Evolutionary conservation across 2,797 vertebrate genomes (phyloP).

Genomic region (Enteromius mattozi): DNA sequence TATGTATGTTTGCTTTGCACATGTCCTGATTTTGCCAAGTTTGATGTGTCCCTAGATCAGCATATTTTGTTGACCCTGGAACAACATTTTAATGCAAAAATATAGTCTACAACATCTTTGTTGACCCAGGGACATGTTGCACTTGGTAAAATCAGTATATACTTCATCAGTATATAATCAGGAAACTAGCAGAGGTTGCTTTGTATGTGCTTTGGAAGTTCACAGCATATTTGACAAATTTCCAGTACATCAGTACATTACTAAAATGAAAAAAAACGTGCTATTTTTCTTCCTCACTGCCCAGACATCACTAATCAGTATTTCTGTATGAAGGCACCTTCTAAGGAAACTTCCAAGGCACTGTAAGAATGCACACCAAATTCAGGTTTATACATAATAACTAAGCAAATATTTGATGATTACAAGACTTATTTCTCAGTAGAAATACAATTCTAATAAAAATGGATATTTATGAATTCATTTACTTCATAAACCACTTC

Average conservation of each 20-base stretch:
- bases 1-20: conserved; percentile 33
- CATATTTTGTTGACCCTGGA: too few relatives aligned
- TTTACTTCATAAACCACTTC: neutral
- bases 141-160: too few relatives aligned
- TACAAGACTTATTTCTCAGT: neutral
- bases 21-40: too few relatives aligned
- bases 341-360: neutral
- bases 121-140: too few relatives aligned
- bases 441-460: neutral
- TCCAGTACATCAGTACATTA: neutral
- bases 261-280: neutral
- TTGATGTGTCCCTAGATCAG: too few relatives aligned
- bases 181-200: conserved; percentile 49
- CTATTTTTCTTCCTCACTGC: neutral
- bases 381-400: neutral
- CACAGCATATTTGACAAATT: neutral
- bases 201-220: conserved; percentile 41
- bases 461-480: neutral
- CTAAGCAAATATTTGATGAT: neutral
- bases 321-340: neutral
- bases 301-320: neutral
- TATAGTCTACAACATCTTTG: too few relatives aligned
- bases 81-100: too few relatives aligned
- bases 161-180: conserved; percentile 36
- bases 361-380: neutral